Percentiles rank a stretch among this genome's conserved stretches.
Conservation (phyloP, 2,888 invertebrate species). For the Sminthurides aquaticus region DNA sequence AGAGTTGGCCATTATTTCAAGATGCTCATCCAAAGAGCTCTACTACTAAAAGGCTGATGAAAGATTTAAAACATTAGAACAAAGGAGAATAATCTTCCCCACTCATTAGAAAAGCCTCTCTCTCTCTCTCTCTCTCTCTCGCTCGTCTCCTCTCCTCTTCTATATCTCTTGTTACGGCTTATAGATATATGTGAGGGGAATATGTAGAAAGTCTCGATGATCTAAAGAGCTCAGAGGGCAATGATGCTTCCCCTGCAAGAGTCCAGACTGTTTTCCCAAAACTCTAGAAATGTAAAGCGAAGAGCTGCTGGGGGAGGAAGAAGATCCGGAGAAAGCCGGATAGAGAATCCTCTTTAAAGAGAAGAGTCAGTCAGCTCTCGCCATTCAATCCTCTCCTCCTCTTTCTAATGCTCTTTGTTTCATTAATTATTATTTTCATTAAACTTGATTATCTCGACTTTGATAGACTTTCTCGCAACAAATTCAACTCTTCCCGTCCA, state of each 20-base stretch:
- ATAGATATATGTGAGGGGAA: no score
- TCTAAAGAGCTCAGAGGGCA: not conserved
- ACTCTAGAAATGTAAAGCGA: no score
- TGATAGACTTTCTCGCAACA: no score
- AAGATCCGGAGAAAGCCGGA: not conserved
- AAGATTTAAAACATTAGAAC: conserved; percentile 8
- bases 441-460: conserved; percentile 39
- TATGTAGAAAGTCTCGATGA: not conserved
- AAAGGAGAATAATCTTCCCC: conserved; percentile 8
- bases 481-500: no score
- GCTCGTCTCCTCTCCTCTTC: conserved; percentile 10
- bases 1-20: conserved; percentile 4
- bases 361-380: not conserved
- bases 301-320: no score
- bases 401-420: conserved; percentile 33
- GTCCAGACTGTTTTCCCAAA: no score
- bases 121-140: conserved; percentile 8
- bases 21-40: not conserved
- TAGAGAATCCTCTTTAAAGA: not conserved
- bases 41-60: conserved; percentile 3
- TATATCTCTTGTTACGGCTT: not conserved
- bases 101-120: conserved; percentile 5
- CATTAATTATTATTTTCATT: conserved; percentile 41
- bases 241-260: no score
- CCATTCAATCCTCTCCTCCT: no score